Evolutionary conservation across 2,113 vertebrate species (phyloP), one percentile per base, ranked within the genome.

Genomic region (Anthoscopus minutus): DNA sequence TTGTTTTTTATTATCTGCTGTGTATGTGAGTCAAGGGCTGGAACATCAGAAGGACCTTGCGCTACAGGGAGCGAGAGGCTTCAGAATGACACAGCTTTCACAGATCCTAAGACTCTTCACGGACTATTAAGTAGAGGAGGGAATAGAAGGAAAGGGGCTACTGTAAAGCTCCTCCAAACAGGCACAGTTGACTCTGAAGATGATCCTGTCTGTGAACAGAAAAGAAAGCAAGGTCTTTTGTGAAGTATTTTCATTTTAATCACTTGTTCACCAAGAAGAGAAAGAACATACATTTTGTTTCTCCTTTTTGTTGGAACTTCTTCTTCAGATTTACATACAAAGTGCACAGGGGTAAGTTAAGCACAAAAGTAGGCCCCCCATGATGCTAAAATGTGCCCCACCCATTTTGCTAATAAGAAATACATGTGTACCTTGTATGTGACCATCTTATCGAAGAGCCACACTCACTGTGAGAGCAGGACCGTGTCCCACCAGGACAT

Each of bases 1-100:
- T 69, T 71, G 2, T 16, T 86, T 94, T 83, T 81, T 85, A 72
- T 79, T 79, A 87, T 94, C 81, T 87, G 20, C 69, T 74, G 38
- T 44, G 65, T 31, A 28, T 66, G 31, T 28, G 44, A 89, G 60
- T 64, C 65, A 83, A 91, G 81, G 56, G 69, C 56, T 93, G 77
- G 47, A 74, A 80, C 31, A 86, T 86, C 60, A 84, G 27, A 94
- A 15, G 58, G 7, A 86, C 37, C 50, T 47, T 23, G 66, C 1
- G 0, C 76, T 38, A 48, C 38, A 77, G 67, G 56, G 69, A 81
- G 51, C 0, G 0, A 86, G 51, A 78, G n/a, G 47, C 51, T 93
- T 89, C 66, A 93, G 82, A 89, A 76, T 54, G 66, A 69, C 81
- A 89, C 30, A 78, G 60, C 23, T 80, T 89, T 65, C 70, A 88